phyloP scores from a whole-genome alignment of 2,797 vertebrate genomes.

The Phylloscopus collybita region DNA sequence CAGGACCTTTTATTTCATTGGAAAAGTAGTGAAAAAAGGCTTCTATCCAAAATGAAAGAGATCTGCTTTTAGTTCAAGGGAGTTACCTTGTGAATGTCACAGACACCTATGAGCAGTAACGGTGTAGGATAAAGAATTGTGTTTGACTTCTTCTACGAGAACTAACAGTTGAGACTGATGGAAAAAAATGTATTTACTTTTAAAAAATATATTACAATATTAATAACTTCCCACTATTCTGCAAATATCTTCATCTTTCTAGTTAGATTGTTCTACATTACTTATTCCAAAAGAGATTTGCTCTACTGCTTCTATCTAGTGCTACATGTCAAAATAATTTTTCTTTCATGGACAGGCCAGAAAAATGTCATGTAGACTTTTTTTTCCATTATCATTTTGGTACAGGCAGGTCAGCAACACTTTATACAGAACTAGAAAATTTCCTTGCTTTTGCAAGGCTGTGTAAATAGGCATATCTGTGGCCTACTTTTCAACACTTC shows the following conservation, averaged over 20 bases:
- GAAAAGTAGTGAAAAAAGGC: not conserved
- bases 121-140: not conserved
- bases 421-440: not conserved
- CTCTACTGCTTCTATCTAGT: slow-evolving; percentile 36
- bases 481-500: slow-evolving; percentile 2
- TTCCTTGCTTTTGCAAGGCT: not conserved
- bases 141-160: slow-evolving; percentile 9
- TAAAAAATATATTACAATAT: slow-evolving; percentile 5
- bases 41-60: not conserved
- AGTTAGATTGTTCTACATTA: slow-evolving; percentile 13
- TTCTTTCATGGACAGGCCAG: slow-evolving; percentile 9
- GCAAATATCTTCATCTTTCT: slow-evolving; percentile 32
- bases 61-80: not conserved
- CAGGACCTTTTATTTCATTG: not conserved
- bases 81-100: not conserved
- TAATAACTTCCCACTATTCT: slow-evolving; percentile 32
- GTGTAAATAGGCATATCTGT: not conserved
- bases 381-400: slow-evolving; percentile 13
- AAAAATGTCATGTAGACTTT: slow-evolving; percentile 41
- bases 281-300: slow-evolving; percentile 44
- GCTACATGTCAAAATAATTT: slow-evolving; percentile 49
- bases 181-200: slow-evolving; percentile 28
- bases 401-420: not conserved
- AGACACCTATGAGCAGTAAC: not conserved
- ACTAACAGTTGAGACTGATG: not conserved